Evolutionary conservation across 2,888 invertebrate genomes (phyloP).

Genomic region (Tetrapedia diversipes): DNA sequence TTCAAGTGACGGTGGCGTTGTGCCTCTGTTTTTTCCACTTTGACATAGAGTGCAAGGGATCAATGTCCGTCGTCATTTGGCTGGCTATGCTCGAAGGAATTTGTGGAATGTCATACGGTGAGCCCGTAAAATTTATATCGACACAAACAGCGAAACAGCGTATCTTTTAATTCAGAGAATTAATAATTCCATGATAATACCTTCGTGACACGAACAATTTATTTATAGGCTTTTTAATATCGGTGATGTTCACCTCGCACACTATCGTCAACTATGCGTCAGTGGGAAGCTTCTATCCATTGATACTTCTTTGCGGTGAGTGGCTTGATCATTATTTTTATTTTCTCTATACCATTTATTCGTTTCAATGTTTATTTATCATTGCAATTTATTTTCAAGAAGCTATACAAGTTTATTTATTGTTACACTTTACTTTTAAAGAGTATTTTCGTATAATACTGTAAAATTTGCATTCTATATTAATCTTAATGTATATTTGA

Average conservation of each 20-base stretch:
- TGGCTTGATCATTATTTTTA: background rate
- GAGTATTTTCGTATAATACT: too few relatives aligned
- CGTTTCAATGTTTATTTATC: too few relatives aligned
- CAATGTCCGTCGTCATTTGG: constrained; percentile 85
- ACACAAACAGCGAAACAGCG: background rate
- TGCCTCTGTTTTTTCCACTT: constrained; percentile 86
- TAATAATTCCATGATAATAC: background rate
- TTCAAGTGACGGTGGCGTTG: constrained; percentile 88
- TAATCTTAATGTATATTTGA: too few relatives aligned
- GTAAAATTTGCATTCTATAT: too few relatives aligned
- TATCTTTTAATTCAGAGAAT: background rate
- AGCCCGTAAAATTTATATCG: constrained; percentile 35
- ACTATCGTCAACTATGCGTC: constrained; percentile 92
- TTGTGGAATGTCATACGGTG: constrained; percentile 93
- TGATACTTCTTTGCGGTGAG: constrained; percentile 93
- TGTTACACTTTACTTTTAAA: too few relatives aligned
- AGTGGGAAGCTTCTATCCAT: constrained; percentile 95
- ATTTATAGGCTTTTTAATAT: constrained; percentile 89
- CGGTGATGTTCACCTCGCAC: constrained; percentile 90
- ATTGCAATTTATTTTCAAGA: too few relatives aligned
- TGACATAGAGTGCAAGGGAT: constrained; percentile 86
- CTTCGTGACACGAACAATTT: background rate
- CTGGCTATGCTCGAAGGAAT: constrained; percentile 89
- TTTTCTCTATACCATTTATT: too few relatives aligned
- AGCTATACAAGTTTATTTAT: background rate